Evolutionary conservation across 2,888 invertebrate genomes (phyloP), one percentile per base, ranked within the genome.

Genomic region (Eupithecia tripunctaria): DNA sequence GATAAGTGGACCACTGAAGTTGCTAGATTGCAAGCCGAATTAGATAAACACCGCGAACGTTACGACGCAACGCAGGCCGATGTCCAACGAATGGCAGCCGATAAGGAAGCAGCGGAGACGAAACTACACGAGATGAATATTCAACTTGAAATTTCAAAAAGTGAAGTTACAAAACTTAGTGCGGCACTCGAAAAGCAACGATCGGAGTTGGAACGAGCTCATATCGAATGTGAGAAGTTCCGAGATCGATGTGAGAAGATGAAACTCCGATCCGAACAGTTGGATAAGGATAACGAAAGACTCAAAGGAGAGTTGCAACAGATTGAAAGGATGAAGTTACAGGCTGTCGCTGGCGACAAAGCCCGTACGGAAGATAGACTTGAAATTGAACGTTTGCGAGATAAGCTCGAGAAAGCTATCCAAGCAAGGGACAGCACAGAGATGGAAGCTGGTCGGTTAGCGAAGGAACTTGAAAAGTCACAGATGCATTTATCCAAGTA

Each of bases 211-310:
- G 98, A 97, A 89, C 95, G 98, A 64, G 96, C 98, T 80, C 96
- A 97, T 85, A 97, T 98, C 87, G 98, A 98, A 91, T 96, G 97
- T 82, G 98, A 98, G 87, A 98, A 98, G 93, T 96, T 98, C 77
- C 95, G 97, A 81, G 98, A 98, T 84, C 95, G 97, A 77, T 96
- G 97, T 87, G 98, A 98, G 86, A 97, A 98, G 91, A 92, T 98
- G n/a, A 96, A 97, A 83, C 88, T 96, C 71, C 96, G 96, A 78
- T 95, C 96, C 69, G 97, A 97, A 72, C 96, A 96, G 82, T 88
- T 96, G 72, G 97, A 97, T 82, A 96, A 96, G 81, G 95, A 95
- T 78, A 95, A 95, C 75, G 94, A 94, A 77, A 84, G 94, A 70
- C 90, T 95, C 15, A 95, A 95, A 81, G 89, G 91, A 62, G 95